Base-by-base conservation (phyloP, 2,888 invertebrate species). In the Brachylomia viminalis region DNA sequence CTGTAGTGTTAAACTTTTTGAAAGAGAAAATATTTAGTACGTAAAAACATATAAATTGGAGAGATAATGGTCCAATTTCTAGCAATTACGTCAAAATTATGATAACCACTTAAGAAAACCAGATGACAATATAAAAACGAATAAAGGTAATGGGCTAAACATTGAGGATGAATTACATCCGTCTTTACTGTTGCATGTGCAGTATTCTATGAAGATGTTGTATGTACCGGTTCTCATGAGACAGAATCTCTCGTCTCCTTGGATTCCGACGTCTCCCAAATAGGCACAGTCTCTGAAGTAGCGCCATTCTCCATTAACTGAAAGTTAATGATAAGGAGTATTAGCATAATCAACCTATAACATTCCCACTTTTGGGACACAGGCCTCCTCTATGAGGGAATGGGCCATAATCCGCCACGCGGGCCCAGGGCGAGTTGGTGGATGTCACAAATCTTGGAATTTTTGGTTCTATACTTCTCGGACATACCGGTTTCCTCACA, bases 181-280 rank as follows among this genome's bases (percentile, higher is more conserved):
- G 92, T 99, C 99, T 94, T 99, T 99, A 90, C 98, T 98, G 89
- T 98, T 98, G 89, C 99, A 99, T 0, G 99, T 99, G 92, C 99
- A 99, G 90, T 98, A 99, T 94, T 99, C 99, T 96, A 98, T 98
- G 92, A 99, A 99, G 86, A 99, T 98, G 92, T 99, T 99, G 94
- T 98, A 99, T 1, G 98, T 98, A 33, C 99, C 99, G 0, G 98
- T 98, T 89, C 99, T 97, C 98, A 99, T 98, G 20, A 99, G 95
- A 88, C 99, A 99, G 94, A 98, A 99, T 73, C 99, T 97, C 93
- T 99, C 99, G 89, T 99, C 99, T 0, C 98, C 98, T 89, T 97
- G 97, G 69, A 99, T 98, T 0, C 99, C 99, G 0, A 98, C 98
- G 87, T 99, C 98, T 0, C 99, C 99, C 90, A 99, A 97, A 91